Conservation (phyloP, 2,113 vertebrate species). For the Atractosteus spatula region DNA sequence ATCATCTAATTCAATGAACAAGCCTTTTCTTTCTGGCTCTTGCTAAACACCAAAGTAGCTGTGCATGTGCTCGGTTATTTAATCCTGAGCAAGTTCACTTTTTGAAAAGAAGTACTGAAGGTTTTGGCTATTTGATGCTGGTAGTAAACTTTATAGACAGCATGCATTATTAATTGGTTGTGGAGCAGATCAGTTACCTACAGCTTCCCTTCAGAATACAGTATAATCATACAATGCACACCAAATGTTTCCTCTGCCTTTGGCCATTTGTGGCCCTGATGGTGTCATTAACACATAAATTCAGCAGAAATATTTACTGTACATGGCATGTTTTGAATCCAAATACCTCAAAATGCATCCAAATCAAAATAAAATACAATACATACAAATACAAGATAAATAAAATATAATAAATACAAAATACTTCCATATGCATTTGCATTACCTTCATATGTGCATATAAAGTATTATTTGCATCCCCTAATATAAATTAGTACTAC, state of each 20-base stretch:
- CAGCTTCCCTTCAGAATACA: neutral
- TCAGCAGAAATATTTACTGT: neutral
- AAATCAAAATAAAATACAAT: too few species aligned
- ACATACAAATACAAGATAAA: too few species aligned
- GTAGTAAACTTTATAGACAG: neutral
- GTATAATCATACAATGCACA: neutral
- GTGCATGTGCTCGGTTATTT: neutral
- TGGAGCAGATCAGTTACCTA: neutral
- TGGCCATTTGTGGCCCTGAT: neutral
- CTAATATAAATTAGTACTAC: too few species aligned
- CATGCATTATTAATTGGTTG: neutral
- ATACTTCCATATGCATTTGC: too few species aligned
- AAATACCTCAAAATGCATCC: too few species aligned
- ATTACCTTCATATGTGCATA: too few species aligned
- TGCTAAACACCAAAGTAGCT: neutral
- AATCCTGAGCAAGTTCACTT: neutral
- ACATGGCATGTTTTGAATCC: too few species aligned
- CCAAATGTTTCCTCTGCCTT: neutral
- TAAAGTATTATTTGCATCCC: too few species aligned
- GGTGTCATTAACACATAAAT: neutral
- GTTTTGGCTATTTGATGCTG: neutral
- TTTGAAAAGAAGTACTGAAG: neutral
- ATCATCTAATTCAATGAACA: neutral
- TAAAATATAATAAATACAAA: too few species aligned
- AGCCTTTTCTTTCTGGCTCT: neutral